Base-by-base conservation (phyloP, 1,140 invertebrate species). In the Homarus americanus region DNA sequence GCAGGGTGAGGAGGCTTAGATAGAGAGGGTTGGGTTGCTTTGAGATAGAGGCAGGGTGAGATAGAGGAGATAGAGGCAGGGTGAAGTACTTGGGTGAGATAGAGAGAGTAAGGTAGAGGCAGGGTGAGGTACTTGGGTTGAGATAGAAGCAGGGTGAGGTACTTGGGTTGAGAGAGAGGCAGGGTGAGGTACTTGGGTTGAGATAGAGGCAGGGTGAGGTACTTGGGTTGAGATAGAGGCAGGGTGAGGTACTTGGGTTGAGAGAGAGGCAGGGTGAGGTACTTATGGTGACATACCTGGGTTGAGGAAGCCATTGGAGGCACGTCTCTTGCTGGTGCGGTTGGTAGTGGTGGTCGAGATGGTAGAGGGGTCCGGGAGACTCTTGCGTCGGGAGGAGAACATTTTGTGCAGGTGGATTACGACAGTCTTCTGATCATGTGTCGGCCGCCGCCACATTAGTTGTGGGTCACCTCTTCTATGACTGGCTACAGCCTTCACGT, bases 301-400 rank as follows among this genome's bases (percentile, higher is more conserved):
- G 73, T 90, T 90, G 32, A 90, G 88, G 72, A 90, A 90, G 72
- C 88, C 88, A 84, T 84, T 90, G 72, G 88, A 90, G 44, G 88
- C 80, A 7, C 88, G 69, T 82, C 88, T 28, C 49, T 90, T 90
- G 41, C 66, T 78, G 80, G 41, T 78, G n/a, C 80, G 69, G 17
- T 34, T 28, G 58, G 79, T 10, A 0, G 63, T 44, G 9, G 80
- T 3, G 7, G 69, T 40, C 17, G 79, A n/a, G 32, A 58, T 20
- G 80, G 40, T 15, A 17, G 88, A 90, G 72, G 88, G 10, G 80
- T 90, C 88, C 12, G 88, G 88, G 32, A 90, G 80, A 40, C 80
- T 84, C 88, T 90, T 90, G 72, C 88, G 88, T 76, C 88, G 28
- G 44, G 72, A 53, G 66, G 78, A 34, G 80, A 90, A 90, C 88